Evolutionary conservation across 2,888 invertebrate species (phyloP), one percentile per base, ranked within the genome.

Genomic region (Scaptomyza reducta): DNA sequence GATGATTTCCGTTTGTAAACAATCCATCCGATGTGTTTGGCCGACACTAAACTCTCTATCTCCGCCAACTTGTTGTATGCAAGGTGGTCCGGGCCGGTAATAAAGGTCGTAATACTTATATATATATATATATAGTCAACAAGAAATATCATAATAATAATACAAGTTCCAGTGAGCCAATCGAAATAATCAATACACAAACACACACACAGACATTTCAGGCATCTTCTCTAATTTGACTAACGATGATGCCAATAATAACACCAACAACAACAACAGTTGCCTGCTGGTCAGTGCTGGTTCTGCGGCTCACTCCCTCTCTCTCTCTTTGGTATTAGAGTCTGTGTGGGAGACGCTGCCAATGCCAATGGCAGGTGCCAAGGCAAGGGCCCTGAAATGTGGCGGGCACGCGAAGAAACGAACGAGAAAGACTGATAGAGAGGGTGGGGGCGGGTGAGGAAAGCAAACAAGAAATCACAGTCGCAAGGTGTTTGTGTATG

Each of bases 331-430:
- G 35, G 6, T 13, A n/a, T 55, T 10, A 1, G 31, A 13, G 33
- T 47, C 4, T 31, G 27, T 6, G 22, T 22, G 27, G 11, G 44
- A 29, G 74, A 53, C 62, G 50, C 55, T 78, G 70, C 75, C 80
- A 80, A 81, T 80, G 80, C 72, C 87, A 82, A 80, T 86, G 78
- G 81, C 87, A 87, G 80, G 70, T 72, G 79, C 62, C 63, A 65
- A 62, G 49, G 79, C 27, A 27, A 27, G 27, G 27, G 27, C 27
- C 27, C 7, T 27, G 27, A 1, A 27, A 7, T 27, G 1, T 27
- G 5, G 6, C 3, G 22, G 4, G 22, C 22, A 5, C 3, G 22
- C 22, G 22, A 22, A 5, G 4, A 22, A 0, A 22, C 3, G 5
- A 22, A 3, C 22, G 14, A 11, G 67, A 64, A 47, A 64, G n/a